A percentile compares a stretch with the other conserved stretches of the same genome.
Evolutionary conservation across 2,797 vertebrate genomes (phyloP).

Genomic region (Ispidina picta): DNA sequence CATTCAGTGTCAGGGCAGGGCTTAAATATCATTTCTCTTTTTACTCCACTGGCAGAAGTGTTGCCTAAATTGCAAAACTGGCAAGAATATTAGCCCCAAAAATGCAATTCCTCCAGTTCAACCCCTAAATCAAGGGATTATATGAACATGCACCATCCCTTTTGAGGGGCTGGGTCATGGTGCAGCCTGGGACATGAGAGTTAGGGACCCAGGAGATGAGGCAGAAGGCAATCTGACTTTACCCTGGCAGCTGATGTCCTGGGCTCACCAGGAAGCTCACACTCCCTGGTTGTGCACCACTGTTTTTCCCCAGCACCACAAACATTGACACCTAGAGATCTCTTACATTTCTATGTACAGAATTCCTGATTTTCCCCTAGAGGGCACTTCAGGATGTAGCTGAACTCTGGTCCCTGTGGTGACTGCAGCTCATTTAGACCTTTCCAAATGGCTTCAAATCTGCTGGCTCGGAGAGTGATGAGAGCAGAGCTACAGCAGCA

Average conservation of each 20-base stretch:
- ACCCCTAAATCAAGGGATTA: background rate
- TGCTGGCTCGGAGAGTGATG: background rate
- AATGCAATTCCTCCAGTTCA: accelerated
- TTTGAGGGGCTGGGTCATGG: background rate
- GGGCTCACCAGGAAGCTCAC: background rate
- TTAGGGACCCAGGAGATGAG: background rate
- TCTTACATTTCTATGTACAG: background rate
- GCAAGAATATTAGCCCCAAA: background rate
- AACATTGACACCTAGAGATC: background rate
- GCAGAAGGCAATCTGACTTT: background rate
- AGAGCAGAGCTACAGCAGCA: background rate
- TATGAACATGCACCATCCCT: background rate
- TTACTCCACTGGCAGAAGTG: background rate
- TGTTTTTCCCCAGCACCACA: background rate
- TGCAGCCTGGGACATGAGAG: background rate
- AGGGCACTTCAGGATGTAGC: background rate
- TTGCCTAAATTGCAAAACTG: background rate
- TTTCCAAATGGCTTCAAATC: background rate
- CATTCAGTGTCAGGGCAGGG: background rate
- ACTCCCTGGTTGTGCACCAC: accelerated
- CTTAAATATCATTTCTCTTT: background rate
- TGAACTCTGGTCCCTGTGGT: background rate
- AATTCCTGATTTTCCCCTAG: background rate
- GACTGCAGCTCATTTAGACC: background rate
- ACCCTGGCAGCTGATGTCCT: background rate